Evolutionary conservation across 2,888 invertebrate species (phyloP), one percentile per base, ranked within the genome.

Genomic region (Sinopyrophorus schimmeli): DNA sequence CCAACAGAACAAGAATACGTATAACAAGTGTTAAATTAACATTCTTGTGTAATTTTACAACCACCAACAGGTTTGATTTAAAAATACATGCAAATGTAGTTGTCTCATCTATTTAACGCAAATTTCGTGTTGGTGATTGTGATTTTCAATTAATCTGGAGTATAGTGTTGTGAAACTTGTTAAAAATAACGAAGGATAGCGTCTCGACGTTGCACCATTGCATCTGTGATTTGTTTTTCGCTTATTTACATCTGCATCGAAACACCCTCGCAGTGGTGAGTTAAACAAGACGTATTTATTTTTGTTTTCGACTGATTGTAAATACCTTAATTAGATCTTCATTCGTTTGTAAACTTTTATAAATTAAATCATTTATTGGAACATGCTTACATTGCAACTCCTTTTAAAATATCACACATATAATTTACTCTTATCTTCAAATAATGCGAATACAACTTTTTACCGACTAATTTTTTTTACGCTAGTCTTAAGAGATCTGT

Each of bases 141-240:
- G 44, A 35, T 48, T 54, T 41, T 46, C 35, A 43, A 31, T 21
- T 24, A 24, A 32, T 27, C n/a, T 21, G 34, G 43, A 10, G 50
- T 53, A 54, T 40, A 38, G 55, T 58, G 54, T 46, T 56, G 59
- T 59, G 59, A 55, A 59, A 54, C 48, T 55, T 47, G 52, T 47
- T 54, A 51, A 50, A 47, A 50, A 50, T 34, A 46, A 53, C n/a
- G 34, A 47, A 50, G 52, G 48, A 48, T 34, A 55, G 55, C 55
- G 54, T 47, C 52, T 31, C 55, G 50, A 40, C 51, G 53, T 47
- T 54, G 49, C 51, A 48, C 49, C 37, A 54, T 32, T 51, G 51
- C 57, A 54, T 60, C 60, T 60, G 60, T 57, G 58, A 58, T 58
- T 57, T 58, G 54, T 58, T 46, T 53, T 47, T 54, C 55, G 46